Conservation (phyloP, 2,888 invertebrate genomes). For the Pomacea canaliculata region DNA sequence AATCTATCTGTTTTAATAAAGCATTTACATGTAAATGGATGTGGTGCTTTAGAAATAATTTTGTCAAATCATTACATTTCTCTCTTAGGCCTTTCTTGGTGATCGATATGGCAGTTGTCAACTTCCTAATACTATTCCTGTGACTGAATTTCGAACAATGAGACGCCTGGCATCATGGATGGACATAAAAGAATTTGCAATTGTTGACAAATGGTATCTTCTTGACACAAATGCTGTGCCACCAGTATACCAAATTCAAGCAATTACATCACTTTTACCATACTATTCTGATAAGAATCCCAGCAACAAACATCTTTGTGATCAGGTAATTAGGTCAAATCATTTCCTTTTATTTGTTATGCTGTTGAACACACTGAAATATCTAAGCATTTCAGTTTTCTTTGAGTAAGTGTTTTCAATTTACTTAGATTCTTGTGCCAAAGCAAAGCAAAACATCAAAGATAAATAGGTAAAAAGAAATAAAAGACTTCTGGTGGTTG, state of each 20-base stretch:
- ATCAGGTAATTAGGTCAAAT: conserved; percentile 41
- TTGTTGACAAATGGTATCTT: conserved; percentile 60
- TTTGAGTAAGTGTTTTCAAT: too few relatives aligned
- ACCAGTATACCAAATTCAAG: conserved; percentile 57
- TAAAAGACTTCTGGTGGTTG: too few relatives aligned
- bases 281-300: conserved; percentile 50
- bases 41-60: not conserved
- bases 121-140: conserved; percentile 58
- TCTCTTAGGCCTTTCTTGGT: conserved; percentile 60
- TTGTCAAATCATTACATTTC: too few relatives aligned
- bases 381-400: too few relatives aligned
- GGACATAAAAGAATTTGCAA: conserved; percentile 41
- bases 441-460: too few relatives aligned
- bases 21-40: not conserved
- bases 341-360: not conserved
- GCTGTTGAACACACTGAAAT: too few relatives aligned
- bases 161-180: conserved; percentile 44
- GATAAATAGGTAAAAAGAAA: too few relatives aligned
- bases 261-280: conserved; percentile 69
- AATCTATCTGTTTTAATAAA: not conserved
- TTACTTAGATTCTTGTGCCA: too few relatives aligned
- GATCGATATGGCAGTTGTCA: conserved; percentile 66
- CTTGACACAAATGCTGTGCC: conserved; percentile 63
- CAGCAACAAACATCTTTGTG: conserved; percentile 37
- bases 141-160: conserved; percentile 56